Percentiles rank a stretch among this genome's conserved stretches.
Evolutionary conservation across 2,797 vertebrate genomes (phyloP).

Genomic region (Margarornis squamiger): DNA sequence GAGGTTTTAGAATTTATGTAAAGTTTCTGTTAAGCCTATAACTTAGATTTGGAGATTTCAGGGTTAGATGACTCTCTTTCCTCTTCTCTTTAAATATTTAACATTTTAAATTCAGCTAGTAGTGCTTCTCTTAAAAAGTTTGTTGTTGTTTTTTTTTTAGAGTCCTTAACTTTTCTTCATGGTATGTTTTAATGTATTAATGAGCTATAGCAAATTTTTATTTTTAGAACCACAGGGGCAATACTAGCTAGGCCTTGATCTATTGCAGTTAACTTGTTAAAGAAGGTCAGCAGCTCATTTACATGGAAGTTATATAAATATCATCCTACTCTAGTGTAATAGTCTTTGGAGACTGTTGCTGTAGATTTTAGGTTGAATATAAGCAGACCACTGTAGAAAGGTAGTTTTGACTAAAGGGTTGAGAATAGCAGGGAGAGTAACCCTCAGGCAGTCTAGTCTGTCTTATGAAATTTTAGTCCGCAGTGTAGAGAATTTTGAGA

Average conservation of each 20-base stretch:
- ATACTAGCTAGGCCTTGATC: not conserved
- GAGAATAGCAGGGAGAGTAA: not conserved
- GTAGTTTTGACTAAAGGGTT: not conserved
- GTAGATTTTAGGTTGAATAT: not conserved
- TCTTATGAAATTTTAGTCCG: not conserved
- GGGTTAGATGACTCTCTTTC: not conserved
- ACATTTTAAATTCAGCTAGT: not conserved
- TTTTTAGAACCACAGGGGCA: not conserved
- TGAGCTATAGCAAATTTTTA: not conserved
- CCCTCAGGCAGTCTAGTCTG: not conserved
- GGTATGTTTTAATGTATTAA: not conserved
- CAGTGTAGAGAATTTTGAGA: not conserved
- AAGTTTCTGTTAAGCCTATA: not conserved
- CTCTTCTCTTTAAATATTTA: not conserved
- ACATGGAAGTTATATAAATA: not conserved
- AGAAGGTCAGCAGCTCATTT: not conserved
- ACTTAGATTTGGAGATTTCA: not conserved
- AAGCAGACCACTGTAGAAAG: not conserved
- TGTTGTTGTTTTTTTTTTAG: not conserved
- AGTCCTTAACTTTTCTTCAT: not conserved
- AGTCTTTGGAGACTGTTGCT: not conserved
- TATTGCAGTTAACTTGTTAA: not conserved
- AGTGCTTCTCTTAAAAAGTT: not conserved
- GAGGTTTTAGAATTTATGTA: not conserved
- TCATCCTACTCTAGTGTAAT: not conserved